Evolutionary conservation across 1,140 invertebrate genomes (phyloP), one percentile per base, ranked within the genome.

Genomic region (Eurosta solidaginis): DNA sequence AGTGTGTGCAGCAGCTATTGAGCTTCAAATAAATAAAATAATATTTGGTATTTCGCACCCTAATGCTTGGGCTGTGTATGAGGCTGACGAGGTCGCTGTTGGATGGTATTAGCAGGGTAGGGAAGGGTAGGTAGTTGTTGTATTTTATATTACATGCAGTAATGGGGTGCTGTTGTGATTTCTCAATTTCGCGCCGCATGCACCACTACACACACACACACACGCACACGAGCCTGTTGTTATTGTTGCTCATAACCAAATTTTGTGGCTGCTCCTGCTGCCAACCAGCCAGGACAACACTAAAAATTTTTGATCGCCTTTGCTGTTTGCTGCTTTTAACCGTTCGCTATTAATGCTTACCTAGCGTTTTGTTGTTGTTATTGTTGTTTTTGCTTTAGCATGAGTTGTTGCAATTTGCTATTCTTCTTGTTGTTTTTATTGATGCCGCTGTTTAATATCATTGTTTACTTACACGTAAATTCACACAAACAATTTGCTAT

Each of bases 11-110:
- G 1, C 10, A 27, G 44, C 29, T 47, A 83, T 85, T 85, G 80
- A 82, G 79, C 83, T 83, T 85, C 81, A 82, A 84, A 85, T 86
- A 85, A 85, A 85, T 85, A 85, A 83, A 85, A 84, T 85, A 85
- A 85, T 85, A 85, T 85, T 85, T 84, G 82, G 80, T 76, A 82
- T 81, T 84, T 85, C 79, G 84, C 84, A 85, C 84, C 83, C 84
- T 83, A 85, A 85, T 81, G 78, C 81, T 14, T 17, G 40, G 73
- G 44, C 44, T 74, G 1, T 44, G 63, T 25, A 50, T 74, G 77
- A 36, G 29, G 17, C 33, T 14, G 5, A 36, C n/a, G n/a, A n/a
- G n/a, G n/a, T n/a, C n/a, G n/a, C n/a, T n/a, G n/a, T n/a, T n/a
- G n/a, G n/a, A 36, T 1, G 17, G 59, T 40, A 68, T 68, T n/a